Evolutionary conservation across 1,140 invertebrate species (phyloP).

Genomic region (Brachionus plicatilis): DNA sequence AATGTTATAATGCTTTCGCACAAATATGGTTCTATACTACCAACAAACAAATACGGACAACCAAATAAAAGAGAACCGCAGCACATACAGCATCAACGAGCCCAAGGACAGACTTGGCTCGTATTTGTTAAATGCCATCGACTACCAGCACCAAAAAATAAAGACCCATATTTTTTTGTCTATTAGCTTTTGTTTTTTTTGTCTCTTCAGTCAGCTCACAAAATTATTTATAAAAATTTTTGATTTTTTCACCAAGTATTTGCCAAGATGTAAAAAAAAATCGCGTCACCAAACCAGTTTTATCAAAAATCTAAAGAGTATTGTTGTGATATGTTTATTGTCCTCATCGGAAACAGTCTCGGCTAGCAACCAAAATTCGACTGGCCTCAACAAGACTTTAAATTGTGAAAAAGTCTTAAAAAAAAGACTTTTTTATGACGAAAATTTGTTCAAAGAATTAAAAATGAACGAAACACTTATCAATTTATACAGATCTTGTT

Average conservation of each 20-base stretch:
- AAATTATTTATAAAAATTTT: neutral
- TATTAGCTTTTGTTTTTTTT: neutral
- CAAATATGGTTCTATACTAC: neutral
- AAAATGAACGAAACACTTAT: slow-evolving; percentile 2
- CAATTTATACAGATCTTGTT: slow-evolving; percentile 15
- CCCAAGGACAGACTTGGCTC: neutral
- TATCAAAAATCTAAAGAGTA: neutral
- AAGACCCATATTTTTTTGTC: neutral
- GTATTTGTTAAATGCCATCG: neutral
- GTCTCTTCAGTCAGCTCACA: neutral
- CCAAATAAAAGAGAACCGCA: neutral
- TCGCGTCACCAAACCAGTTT: neutral
- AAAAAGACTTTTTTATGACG: neutral
- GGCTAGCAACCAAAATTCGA: neutral
- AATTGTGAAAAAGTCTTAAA: neutral
- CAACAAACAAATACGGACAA: neutral
- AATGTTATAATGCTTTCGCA: slow-evolving; percentile 18
- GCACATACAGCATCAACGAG: neutral
- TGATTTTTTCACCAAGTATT: neutral
- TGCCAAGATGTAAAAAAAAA: neutral
- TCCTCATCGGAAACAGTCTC: neutral
- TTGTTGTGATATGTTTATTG: neutral
- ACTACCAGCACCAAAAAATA: neutral
- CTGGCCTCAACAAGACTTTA: neutral
- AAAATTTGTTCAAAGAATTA: neutral